Evolutionary conservation across 2,888 invertebrate species (phyloP).

Genomic region (Lepidochitona cinerea): DNA sequence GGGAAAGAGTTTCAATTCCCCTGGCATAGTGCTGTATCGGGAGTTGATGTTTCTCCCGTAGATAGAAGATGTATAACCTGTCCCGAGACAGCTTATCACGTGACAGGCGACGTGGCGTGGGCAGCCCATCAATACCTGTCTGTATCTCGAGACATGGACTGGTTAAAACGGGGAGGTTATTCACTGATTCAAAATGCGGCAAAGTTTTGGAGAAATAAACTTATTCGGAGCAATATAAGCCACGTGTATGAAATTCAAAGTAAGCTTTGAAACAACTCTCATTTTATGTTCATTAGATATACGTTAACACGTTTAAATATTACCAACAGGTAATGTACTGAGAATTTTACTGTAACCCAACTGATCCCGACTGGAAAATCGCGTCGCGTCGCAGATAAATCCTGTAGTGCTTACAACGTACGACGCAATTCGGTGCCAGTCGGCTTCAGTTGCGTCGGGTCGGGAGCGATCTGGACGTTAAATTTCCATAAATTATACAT

Average conservation of each 20-base stretch:
- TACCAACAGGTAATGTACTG: too few relatives aligned
- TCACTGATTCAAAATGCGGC: conserved; percentile 60
- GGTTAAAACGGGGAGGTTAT: conserved; percentile 47
- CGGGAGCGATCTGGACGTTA: too few relatives aligned
- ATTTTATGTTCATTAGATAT: too few relatives aligned
- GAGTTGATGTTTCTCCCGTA: conserved; percentile 38
- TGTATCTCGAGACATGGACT: conserved; percentile 59
- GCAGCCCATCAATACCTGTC: conserved; percentile 63
- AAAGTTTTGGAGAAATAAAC: conserved; percentile 56
- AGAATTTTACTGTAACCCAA: too few relatives aligned
- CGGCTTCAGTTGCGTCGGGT: too few relatives aligned
- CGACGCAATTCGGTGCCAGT: too few relatives aligned
- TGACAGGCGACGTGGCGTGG: conserved; percentile 62
- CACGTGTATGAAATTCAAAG: conserved; percentile 59
- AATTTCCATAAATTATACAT: too few relatives aligned
- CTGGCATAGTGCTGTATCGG: conserved; percentile 49
- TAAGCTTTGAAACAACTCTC: too few relatives aligned
- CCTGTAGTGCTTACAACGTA: too few relatives aligned
- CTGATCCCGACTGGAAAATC: too few relatives aligned
- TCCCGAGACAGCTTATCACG: conserved; percentile 40
- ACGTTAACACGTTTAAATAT: too few relatives aligned
- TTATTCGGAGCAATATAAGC: conserved; percentile 35
- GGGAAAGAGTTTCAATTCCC: conserved; percentile 39
- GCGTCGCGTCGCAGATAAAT: too few relatives aligned
- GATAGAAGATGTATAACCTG: conserved; percentile 8